Evolutionary conservation across 2,113 vertebrate species (phyloP), one percentile per base, ranked within the genome.

Genomic region (Microcebus murinus): DNA sequence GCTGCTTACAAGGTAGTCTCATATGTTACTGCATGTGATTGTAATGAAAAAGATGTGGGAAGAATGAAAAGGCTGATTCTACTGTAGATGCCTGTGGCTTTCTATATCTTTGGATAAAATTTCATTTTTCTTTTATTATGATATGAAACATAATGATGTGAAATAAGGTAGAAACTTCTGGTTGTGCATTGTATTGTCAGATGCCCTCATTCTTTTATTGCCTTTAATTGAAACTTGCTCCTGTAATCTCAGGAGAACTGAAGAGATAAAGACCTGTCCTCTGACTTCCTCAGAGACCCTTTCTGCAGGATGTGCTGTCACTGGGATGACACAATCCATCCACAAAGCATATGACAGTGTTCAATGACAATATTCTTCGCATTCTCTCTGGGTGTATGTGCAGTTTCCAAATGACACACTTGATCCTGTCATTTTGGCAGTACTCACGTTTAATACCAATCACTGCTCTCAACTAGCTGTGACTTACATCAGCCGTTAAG

Each of bases 251-350:
- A 57, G 18, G 95, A 94, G 96, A 55, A 61, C 14, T 31, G 73
- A 59, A 76, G 65, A 96, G 96, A 95, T 93, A 96, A 96, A 97
- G 91, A 97, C 88, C 95, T 95, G 85, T 97, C 97, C 96, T 83
- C 74, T 57, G 59, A 65, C 87, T 87, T 97, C 91, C 96, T 95
- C 70, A 73, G 97, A 97, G 95, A 89, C 96, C 87, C 21, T 87
- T 96, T 96, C 57, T 95, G 61, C 21, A 84, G 17, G 82, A 97
- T 67, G 12, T 29, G 68, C 94, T 97, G 96, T 97, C 97, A 96
- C 55, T 5, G 12, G n/a, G 91, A 71, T 94, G 95, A 95, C 97
- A 97, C 74, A 57, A 10, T 65, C 61, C 48, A 21, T 96, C 97
- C 76, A 89, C 92, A 96, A 89, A 97, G 89, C 96, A 71, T 94